Conservation (phyloP, 2,797 vertebrate genomes). For the Danio jaintianensis region DNA sequence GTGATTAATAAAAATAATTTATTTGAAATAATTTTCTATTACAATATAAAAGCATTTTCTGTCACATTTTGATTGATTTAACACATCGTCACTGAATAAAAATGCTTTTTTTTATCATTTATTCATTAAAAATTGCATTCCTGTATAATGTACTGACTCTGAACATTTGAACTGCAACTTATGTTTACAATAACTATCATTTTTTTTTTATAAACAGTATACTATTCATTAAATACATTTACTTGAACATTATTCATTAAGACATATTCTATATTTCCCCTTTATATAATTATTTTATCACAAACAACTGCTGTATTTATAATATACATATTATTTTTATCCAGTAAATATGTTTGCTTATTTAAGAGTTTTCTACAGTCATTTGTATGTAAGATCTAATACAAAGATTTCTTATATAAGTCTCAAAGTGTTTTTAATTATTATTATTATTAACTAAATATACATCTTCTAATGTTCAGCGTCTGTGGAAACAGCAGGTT, state of each 20-base stretch:
- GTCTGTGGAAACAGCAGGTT: background rate
- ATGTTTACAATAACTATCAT: background rate
- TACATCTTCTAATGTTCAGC: conserved; percentile 27
- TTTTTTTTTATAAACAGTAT: background rate
- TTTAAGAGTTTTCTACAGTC: background rate
- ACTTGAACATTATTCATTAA: background rate
- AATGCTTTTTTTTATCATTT: too few species aligned
- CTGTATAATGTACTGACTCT: background rate
- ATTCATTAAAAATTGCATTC: background rate
- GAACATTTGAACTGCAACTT: background rate
- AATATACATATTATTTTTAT: background rate
- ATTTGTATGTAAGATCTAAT: background rate
- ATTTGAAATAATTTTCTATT: background rate
- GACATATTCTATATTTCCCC: background rate
- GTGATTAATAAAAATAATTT: background rate
- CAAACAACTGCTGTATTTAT: background rate
- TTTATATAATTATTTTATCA: background rate
- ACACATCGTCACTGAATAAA: background rate
- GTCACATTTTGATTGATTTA: background rate
- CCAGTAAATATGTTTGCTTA: background rate
- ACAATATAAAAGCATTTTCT: background rate
- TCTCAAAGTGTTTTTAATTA: too few species aligned
- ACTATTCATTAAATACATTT: background rate
- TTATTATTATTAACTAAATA: too few species aligned
- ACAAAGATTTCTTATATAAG: too few species aligned